A percentile compares a stretch with the other conserved stretches of the same genome.
These are phyloP conservation scores for Melangyna quadrimaculata DNA, from an alignment of 2,888 invertebrate genomes.

Conservation along the genomic window DNA sequence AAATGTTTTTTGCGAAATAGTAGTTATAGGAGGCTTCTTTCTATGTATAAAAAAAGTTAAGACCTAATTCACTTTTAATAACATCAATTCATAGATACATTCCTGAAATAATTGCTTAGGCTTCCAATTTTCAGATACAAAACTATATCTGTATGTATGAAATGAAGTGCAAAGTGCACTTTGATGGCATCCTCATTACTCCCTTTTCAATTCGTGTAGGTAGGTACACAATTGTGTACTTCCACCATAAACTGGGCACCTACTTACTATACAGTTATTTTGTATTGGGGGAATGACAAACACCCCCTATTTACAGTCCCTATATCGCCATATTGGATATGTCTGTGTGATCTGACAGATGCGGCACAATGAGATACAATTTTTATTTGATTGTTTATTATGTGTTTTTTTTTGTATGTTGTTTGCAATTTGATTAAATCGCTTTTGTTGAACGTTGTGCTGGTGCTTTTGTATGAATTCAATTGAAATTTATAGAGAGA, in stretches of 20 bases:
- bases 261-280: not conserved
- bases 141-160: not conserved
- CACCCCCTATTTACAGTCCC: not conserved
- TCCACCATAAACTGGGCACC: not conserved
- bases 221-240: not conserved
- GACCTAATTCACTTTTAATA: conserved; percentile 58
- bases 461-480: conserved; percentile 23
- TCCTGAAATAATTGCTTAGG: conserved; percentile 37
- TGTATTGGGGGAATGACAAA: not conserved
- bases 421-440: conserved; percentile 24
- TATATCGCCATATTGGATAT: conserved; percentile 20
- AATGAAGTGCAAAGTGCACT: conserved; percentile 21
- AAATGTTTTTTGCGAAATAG: conserved; percentile 38
- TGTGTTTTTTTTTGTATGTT: not conserved
- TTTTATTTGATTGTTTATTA: conserved; percentile 58
- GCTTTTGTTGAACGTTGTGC: conserved; percentile 22
- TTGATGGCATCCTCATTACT: conserved; percentile 13
- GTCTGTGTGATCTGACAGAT: conserved; percentile 57
- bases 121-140: not conserved
- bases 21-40: not conserved
- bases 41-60: not conserved
- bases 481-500: conserved; percentile 25
- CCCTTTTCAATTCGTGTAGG: not conserved
- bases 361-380: conserved; percentile 64
- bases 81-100: not conserved